Base-by-base conservation (phyloP, 2,888 invertebrate genomes). In the Drosophila paramelanica region DNA sequence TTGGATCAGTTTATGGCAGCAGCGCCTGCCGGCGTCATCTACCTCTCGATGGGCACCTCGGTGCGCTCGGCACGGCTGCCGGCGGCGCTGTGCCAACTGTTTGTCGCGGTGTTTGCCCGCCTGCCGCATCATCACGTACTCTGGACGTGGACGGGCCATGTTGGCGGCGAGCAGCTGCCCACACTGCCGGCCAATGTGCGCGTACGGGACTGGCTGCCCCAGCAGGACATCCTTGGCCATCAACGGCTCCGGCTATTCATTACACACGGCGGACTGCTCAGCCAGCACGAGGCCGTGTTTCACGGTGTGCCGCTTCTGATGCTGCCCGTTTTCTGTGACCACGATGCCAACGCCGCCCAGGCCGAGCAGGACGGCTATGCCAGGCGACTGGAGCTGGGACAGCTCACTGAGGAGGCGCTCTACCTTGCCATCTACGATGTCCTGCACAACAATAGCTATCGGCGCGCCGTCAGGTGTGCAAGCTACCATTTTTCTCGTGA, bases 31-130 rank as follows among this genome's bases (percentile, higher is more conserved):
- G 79, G 59, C 96, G 96, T 96, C 91, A 94, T 96, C 61, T 96
- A 95, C 92, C 95, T 96, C 31, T 96, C 96, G 58, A 96, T 96
- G 96, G 96, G 96, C 0, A 96, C 96, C 0, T 96, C 96, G 6
- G 96, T 96, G 1, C 94, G 94, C 79, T 95, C 96, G 0, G 94
- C 94, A 17, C 95, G 95, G 75, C 96, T 96, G 95, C 96, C 96
- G 0, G 94, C 95, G 55, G 93, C 95, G 39, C 93, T 95, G 0
- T 94, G 95, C 72, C 93, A 94, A 46, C 93, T 95, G 87, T 94
- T 97, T 62, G 93, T 96, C 31, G 93, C 94, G 31, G 96, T 95
- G 0, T 94, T 97, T 86, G 94, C 95, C 11, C 94, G 95, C 55
- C 91, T 97, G 45, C 96, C 96, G 0, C 73, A 65, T 56, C 96